Evolutionary conservation across 2,888 invertebrate species (phyloP), one percentile per base, ranked within the genome.

Genomic region (Macrosoma leucophasiata): DNA sequence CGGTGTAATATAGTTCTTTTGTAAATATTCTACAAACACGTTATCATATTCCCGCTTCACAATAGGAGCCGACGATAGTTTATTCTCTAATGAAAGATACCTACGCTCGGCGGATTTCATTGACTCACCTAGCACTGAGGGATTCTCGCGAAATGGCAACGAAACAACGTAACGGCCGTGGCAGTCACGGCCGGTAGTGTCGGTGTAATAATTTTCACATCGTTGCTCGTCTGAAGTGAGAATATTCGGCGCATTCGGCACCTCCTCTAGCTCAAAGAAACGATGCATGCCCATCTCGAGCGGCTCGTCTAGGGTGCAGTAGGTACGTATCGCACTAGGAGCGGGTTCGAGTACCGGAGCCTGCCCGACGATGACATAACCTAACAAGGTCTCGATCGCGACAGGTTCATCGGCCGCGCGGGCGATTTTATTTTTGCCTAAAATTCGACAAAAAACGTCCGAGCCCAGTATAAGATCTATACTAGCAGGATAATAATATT

Each of bases 391-490:
- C 18, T 31, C 31, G 3, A 31, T 12, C 12, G 31, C 31, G 3
- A 31, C 31, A 12, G 31, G 31, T 31, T 31, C 31, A 6, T 31
- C 12, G 1, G 18, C 12, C 3, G 3, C 12, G 8, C 31, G 31
- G 10, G 31, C 31, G 10, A 31, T 23, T 22, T 22, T 30, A 11
- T 30, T 30, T 11, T 21, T 21, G 21, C 23, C 22, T 15, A 30
- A 22, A 15, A 30, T 30, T 15, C 30, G 30, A 17, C 22, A 21
- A 15, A 30, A 30, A 5, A 35, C 18, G 13, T 39, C 34, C 1
- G 31, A 27, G 6, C 34, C 39, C 1, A 39, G 11, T 14, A 39
- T 20, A 13, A 38, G 9, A 13, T 38, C 25, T 15, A 38, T 29
- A 11, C 22, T 22, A 15, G n/a, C n/a, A 0, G 33, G 33, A 13